Evolutionary conservation across 2,797 vertebrate species (phyloP), one percentile per base, ranked within the genome.

Genomic region (Alcedo atthis): DNA sequence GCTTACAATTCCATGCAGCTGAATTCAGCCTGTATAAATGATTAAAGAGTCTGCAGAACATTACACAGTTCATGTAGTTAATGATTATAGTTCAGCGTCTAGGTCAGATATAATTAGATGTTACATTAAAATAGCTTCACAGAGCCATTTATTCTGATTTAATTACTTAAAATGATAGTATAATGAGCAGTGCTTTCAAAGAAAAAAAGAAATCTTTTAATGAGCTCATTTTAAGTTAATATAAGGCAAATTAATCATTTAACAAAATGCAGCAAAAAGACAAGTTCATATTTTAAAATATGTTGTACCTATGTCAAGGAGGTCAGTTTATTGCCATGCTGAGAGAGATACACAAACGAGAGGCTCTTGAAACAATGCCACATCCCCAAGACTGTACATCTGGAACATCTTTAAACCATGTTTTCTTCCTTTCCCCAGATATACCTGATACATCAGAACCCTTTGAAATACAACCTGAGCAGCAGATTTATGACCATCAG

Each of bases 51-150:
- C 93, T 96, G 95, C 95, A 89, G 97, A 98, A 98, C 98, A 98
- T 98, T 98, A 98, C 98, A 98, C 98, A 98, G 98, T 98, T 98
- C 98, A 98, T 97, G 98, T 98, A 97, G 98, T 98, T 98, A 98
- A 98, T 98, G 98, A 98, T 98, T 95, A 97, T 96, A 98, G 98
- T 98, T 99, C 98, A 98, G 96, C 46, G 97, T 98, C 98, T 97
- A 97, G 99, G 98, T 99, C 98, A 98, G 97, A 98, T 98, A 98
- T 98, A 98, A 99, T 99, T 99, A 98, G 98, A 98, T 98, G 96
- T 97, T 98, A 97, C 98, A 96, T 98, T 98, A 98, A 98, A 98
- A 98, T 98, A 98, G 98, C 98, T 98, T 97, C 96, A 92, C 97
- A 97, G 97, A 98, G 97, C 97, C 98, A 98, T 98, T 99, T 98